phyloP scores from a whole-genome alignment of 1,140 invertebrate species.

The Oreohelix idahoensis region DNA sequence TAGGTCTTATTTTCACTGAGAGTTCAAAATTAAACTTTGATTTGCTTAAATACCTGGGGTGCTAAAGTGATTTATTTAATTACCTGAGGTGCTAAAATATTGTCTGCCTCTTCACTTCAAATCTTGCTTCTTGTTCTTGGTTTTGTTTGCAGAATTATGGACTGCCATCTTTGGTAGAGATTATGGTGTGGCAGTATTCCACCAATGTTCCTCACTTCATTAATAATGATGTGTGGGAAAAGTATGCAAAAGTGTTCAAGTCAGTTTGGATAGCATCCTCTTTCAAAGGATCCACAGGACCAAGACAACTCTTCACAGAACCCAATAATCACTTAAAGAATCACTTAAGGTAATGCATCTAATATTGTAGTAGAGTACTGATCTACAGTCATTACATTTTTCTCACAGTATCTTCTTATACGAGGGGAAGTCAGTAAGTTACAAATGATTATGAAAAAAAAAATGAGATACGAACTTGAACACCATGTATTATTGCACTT shows the following conservation, averaged over 20 bases:
- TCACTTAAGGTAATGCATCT: constrained; percentile 77
- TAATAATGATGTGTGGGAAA: constrained; percentile 76
- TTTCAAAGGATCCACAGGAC: constrained; percentile 82
- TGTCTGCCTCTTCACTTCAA: not conserved
- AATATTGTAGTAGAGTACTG: too few species aligned
- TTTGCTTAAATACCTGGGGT: too few species aligned
- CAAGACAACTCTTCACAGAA: constrained; percentile 79
- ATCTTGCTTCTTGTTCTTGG: not conserved
- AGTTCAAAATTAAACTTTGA: too few species aligned
- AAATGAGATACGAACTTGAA: too few species aligned
- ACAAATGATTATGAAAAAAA: too few species aligned
- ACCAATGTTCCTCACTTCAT: constrained; percentile 78
- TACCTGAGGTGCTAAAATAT: too few species aligned
- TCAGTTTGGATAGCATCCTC: constrained; percentile 91
- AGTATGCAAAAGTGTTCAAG: constrained; percentile 85
- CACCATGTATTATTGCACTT: too few species aligned
- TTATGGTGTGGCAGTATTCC: constrained; percentile 75
- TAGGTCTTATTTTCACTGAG: too few species aligned
- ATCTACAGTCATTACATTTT: too few species aligned
- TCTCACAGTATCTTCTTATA: too few species aligned
- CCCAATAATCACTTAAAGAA: constrained; percentile 80
- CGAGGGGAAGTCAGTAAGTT: too few species aligned
- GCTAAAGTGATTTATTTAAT: too few species aligned
- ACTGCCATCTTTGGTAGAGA: constrained; percentile 69
- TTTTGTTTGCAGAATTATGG: constrained; percentile 71